phyloP scores from a whole-genome alignment of 2,797 vertebrate genomes.

The Dallia pectoralis region DNA sequence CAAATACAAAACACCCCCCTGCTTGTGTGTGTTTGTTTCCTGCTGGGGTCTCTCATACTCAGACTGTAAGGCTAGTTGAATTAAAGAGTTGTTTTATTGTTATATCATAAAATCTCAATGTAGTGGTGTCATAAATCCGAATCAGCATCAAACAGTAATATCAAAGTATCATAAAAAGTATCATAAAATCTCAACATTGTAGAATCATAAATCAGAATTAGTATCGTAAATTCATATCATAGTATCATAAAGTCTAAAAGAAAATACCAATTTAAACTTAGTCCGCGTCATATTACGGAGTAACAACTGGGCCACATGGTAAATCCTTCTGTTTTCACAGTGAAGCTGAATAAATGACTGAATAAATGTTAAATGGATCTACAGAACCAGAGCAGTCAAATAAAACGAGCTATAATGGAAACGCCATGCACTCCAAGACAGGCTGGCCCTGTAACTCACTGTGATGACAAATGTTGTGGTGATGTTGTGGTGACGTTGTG shows the following conservation, averaged over 20 bases:
- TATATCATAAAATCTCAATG: neutral
- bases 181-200: too few relatives aligned
- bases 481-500: neutral
- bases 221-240: too few relatives aligned
- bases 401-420: constrained; percentile 44
- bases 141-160: too few relatives aligned
- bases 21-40: too few relatives aligned
- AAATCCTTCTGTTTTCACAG: constrained; percentile 16
- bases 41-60: too few relatives aligned
- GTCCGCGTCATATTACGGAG: neutral
- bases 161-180: too few relatives aligned
- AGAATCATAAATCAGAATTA: too few relatives aligned
- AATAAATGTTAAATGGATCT: constrained; percentile 38
- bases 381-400: constrained; percentile 22
- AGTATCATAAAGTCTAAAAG: too few relatives aligned
- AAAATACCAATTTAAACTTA: neutral
- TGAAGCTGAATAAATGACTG: too few relatives aligned
- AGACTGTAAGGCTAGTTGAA: too few relatives aligned
- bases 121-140: too few relatives aligned
- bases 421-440: constrained; percentile 17
- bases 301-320: neutral
- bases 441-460: constrained; percentile 14
- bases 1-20: neutral
- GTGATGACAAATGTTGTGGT: constrained; percentile 17
- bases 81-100: too few relatives aligned